Base-by-base conservation (phyloP, 2,888 invertebrate species). In the Linnaemya tessellans region DNA sequence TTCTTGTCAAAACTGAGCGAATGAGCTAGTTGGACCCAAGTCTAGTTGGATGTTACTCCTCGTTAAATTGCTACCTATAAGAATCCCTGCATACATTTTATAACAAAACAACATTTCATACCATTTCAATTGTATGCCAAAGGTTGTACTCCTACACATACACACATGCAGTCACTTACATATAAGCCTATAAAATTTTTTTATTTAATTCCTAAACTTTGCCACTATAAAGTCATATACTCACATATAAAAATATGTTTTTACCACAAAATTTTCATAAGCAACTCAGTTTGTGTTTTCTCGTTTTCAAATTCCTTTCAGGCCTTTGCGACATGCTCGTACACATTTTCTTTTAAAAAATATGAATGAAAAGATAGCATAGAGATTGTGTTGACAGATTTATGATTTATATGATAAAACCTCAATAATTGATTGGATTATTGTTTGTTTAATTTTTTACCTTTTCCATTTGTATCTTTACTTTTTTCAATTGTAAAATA, bases 371-470 rank as follows among this genome's bases (percentile, higher is more conserved):
- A 22, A 78, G n/a, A 22, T 68, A 68, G 13, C 83, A 67, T 73
- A 49, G 75, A 65, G 58, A 70, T 70, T 74, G 74, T 80, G 84
- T 60, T 80, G 84, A 84, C 84, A 84, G 80, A 60, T 80, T 75
- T 70, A 75, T 84, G 84, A 84, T 84, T 84, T 84, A 84, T 84
- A 41, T 65, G 74, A 80, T 75, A 67, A 75, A 75, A 71, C 35
- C 54, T 75, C 65, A 80, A 75, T 80, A 75, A 84, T 77, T 77
- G 84, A 80, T 77, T 80, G 68, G 51, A 51, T 68, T 60, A 67
- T 78, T 78, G 41, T 60, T 54, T 75, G 38, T 30, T 60, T 38
- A 25, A 10, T 15, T 25, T 35, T 60, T 68, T 30, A 30, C 62
- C 8, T 20, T 43, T n/a, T 41, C 68, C 30, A 49, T 67, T 80